phyloP scores from a whole-genome alignment of 2,888 invertebrate species.

The Megaustenia siamemsis region DNA sequence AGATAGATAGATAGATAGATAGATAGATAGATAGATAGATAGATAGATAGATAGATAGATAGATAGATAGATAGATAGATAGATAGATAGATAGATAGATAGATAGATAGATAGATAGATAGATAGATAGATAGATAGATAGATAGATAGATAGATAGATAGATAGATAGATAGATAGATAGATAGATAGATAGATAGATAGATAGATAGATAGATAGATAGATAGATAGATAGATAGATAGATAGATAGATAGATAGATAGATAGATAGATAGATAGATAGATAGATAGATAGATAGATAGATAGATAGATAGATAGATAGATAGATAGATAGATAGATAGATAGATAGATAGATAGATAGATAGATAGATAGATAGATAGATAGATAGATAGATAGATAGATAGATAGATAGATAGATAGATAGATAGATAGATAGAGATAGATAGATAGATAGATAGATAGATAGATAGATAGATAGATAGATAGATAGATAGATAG shows the following conservation, averaged over 20 bases:
- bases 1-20: too few species aligned
- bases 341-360: not conserved
- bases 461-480: not conserved
- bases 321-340: not conserved
- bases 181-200: too few species aligned
- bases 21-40: not conserved
- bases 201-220: too few species aligned
- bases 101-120: too few species aligned
- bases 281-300: not conserved
- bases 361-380: not conserved
- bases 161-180: too few species aligned
- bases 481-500: not conserved
- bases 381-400: not conserved
- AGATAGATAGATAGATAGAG: not conserved
- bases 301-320: not conserved
- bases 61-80: too few species aligned
- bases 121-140: not conserved
- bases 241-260: not conserved
- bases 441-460: not conserved
- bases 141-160: not conserved
- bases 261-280: not conserved
- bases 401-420: too few species aligned
- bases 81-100: too few species aligned
- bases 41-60: not conserved
- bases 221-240: not conserved